Base-by-base conservation (phyloP, 1,140 invertebrate genomes). In the Drosophila sechellia region DNA sequence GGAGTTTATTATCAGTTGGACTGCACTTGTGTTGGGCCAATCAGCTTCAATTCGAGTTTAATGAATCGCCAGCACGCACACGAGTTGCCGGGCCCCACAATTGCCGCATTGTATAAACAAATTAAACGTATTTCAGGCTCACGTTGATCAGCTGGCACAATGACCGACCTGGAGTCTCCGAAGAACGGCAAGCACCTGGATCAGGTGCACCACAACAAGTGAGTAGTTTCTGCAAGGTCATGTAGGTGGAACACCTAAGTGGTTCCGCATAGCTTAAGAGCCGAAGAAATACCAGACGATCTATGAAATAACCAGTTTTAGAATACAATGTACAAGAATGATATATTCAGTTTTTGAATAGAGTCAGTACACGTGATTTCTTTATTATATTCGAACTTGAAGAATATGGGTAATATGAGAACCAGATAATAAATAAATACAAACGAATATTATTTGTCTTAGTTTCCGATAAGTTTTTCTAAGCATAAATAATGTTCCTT, bases 171-270 rank as follows among this genome's bases (percentile, higher is more conserved):
- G 66, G 79, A 77, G 60, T 65, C 83, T 15, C 48, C 70, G 20
- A 90, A 90, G 75, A 75, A 53, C 50, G 87, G 81, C 35, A 91
- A 91, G 55, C 80, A 89, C 60, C 90, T 79, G 71, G 87, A 84
- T 31, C 79, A 84, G 40, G 39, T 60, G 40, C 89, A 89, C 68
- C 74, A 90, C 45, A 79, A 83, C 50, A 79, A 87, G 87, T 90
- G 50, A 90, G 87, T 79, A 39, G 11, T 25, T 34, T 22, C 4
- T 0, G 2, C 53, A 42, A 58, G 35, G 25, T 25, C 42, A 58
- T 60, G 15, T 46, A 43, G 10, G 27, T 35, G 20, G 8, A 45
- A 49, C 34, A 45, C 42, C 39, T 35, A 77, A 60, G 60, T 40
- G 22, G 15, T 77, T 77, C 54, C 48, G 56, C 55, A 77, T 77